These are phyloP conservation scores for Ammospiza caudacuta DNA, from an alignment of 2,113 vertebrate species.

Conservation along the genomic window DNA sequence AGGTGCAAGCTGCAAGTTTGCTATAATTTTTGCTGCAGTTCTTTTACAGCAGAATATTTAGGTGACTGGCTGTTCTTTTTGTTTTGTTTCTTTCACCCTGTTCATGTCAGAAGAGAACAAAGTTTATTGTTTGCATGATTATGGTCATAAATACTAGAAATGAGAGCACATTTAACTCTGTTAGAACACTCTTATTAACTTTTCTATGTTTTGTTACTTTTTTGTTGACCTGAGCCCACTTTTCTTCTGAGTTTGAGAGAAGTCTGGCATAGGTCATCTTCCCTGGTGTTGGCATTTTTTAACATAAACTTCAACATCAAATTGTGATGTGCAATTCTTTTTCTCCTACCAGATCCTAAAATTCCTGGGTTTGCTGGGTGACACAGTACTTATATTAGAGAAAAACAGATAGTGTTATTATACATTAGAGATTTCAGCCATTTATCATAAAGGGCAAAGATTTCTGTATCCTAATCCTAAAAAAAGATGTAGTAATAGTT, in stretches of 20 bases:
- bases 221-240: not conserved
- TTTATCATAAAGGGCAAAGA: not conserved
- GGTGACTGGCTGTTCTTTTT: not conserved
- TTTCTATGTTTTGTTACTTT: not conserved
- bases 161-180: not conserved
- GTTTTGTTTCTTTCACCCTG: not conserved
- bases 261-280: not conserved
- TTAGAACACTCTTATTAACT: not conserved
- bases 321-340: not conserved
- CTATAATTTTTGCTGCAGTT: not conserved
- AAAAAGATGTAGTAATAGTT: not conserved
- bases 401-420: not conserved
- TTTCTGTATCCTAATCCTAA: not conserved
- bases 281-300: not conserved
- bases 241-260: not conserved
- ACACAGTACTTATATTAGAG: not conserved
- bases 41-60: not conserved
- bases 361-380: not conserved
- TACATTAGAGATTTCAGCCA: not conserved
- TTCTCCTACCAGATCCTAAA: not conserved
- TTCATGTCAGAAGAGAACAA: not conserved
- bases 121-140: not conserved
- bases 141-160: not conserved
- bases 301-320: not conserved
- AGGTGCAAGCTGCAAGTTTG: not conserved